A percentile compares a stretch with the other conserved stretches of the same genome.
phyloP scores from a whole-genome alignment of 1,140 invertebrate species.

The Macrocentrus cingulum region DNA sequence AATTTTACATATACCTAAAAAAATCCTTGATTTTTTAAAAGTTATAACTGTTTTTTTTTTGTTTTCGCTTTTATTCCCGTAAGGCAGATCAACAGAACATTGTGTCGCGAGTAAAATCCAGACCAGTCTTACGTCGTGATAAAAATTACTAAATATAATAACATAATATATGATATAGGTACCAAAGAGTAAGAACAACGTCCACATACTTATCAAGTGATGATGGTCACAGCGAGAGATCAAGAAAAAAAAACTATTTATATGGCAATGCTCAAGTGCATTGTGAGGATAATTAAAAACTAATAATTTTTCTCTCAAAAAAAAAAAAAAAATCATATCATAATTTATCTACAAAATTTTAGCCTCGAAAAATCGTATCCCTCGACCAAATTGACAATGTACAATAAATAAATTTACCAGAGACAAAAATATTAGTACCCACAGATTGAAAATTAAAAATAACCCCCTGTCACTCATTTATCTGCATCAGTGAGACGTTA shows the following conservation, averaged over 20 bases:
- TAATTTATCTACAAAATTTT: no score
- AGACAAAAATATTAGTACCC: no score
- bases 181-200: slow-evolving; percentile 15
- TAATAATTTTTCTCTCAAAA: no score
- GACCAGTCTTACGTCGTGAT: slow-evolving; percentile 21
- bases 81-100: not conserved
- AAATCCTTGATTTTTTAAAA: not conserved
- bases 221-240: slow-evolving; percentile 21
- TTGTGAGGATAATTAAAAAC: no score
- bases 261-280: slow-evolving; percentile 12
- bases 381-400: no score
- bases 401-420: no score
- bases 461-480: no score
- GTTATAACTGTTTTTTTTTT: not conserved
- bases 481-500: no score
- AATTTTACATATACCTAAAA: slow-evolving; percentile 6
- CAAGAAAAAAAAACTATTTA: slow-evolving; percentile 18
- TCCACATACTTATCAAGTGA: slow-evolving; percentile 8
- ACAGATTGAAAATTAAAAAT: no score
- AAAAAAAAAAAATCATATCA: no score
- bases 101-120: slow-evolving; percentile 4
- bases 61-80: not conserved
- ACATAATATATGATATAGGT: slow-evolving; percentile 9
- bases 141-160: slow-evolving; percentile 20
- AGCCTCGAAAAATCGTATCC: no score